Evolutionary conservation across 2,888 invertebrate species (phyloP).

Genomic region (Fragum sueziense): DNA sequence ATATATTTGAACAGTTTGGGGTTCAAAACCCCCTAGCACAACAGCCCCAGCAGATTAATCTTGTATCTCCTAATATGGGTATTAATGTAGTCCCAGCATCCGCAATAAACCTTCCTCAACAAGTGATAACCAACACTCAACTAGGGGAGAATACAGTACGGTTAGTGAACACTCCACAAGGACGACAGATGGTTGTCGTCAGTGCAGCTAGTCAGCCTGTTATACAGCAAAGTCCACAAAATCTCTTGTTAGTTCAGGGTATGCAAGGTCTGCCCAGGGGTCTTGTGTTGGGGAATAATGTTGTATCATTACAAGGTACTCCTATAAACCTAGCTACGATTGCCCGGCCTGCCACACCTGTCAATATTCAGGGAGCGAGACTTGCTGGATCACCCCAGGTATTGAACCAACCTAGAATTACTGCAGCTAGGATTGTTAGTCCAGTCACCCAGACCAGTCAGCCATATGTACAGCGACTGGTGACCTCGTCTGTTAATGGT

Average conservation of each 20-base stretch:
- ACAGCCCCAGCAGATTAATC: conserved; percentile 12
- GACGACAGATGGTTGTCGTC: conserved; percentile 55
- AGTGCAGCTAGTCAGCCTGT: conserved; percentile 40
- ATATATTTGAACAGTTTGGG: conserved; percentile 62
- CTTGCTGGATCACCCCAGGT: conserved; percentile 40
- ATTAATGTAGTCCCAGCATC: conserved; percentile 41
- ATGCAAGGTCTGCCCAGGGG: conserved; percentile 55
- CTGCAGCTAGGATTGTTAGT: conserved; percentile 41
- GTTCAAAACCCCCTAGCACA: conserved; percentile 25
- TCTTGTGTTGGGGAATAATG: conserved; percentile 51
- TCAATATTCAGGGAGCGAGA: conserved; percentile 48
- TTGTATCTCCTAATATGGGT: background rate
- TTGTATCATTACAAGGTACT: conserved; percentile 54
- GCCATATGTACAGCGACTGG: conserved; percentile 49
- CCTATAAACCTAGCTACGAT: conserved; percentile 45
- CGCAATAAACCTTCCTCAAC: conserved; percentile 21
- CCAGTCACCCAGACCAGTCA: conserved; percentile 28
- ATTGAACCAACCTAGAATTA: conserved; percentile 36
- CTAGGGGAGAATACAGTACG: conserved; percentile 47
- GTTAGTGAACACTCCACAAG: conserved; percentile 55
- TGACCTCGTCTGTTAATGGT: conserved; percentile 24
- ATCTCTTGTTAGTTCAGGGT: conserved; percentile 53
- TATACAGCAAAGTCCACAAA: conserved; percentile 46
- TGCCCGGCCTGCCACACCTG: conserved; percentile 30
- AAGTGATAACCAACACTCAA: conserved; percentile 25